Conservation (phyloP, 2,113 vertebrate species). For the Hippopotamus amphibius region DNA sequence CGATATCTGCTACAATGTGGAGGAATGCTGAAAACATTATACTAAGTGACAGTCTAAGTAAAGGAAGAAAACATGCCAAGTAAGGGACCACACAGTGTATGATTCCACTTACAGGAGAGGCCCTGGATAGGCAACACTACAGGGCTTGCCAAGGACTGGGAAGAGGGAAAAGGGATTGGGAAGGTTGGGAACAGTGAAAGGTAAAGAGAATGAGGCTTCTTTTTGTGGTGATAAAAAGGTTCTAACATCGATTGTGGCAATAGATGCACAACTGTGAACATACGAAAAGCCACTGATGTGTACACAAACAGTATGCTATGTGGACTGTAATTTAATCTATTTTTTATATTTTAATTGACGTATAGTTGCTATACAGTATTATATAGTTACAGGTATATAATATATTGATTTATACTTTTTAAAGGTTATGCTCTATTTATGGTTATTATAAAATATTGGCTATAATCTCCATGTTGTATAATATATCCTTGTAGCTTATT, state of each 20-base stretch:
- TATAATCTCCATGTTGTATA: not conserved
- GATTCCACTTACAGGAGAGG: not conserved
- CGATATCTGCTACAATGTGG: rapidly evolving
- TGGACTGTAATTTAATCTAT: constrained; percentile 15
- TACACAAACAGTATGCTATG: not conserved
- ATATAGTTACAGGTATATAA: not conserved
- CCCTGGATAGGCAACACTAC: not conserved
- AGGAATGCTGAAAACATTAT: not conserved
- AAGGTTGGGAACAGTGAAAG: not conserved
- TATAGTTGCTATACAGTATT: not conserved
- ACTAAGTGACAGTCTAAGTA: not conserved
- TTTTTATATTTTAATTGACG: not conserved
- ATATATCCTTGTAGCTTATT: not conserved
- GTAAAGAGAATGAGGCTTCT: not conserved
- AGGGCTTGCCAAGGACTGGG: not conserved
- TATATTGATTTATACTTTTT: not conserved
- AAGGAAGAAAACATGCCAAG: not conserved
- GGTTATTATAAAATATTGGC: not conserved
- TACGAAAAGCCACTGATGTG: not conserved
- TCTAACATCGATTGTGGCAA: not conserved
- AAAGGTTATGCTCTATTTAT: not conserved
- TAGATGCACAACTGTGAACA: not conserved
- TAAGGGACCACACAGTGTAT: not conserved
- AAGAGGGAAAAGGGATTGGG: rapidly evolving
- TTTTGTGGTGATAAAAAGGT: not conserved